phyloP scores from a whole-genome alignment of 2,888 invertebrate genomes.

The Andricus curvator region DNA sequence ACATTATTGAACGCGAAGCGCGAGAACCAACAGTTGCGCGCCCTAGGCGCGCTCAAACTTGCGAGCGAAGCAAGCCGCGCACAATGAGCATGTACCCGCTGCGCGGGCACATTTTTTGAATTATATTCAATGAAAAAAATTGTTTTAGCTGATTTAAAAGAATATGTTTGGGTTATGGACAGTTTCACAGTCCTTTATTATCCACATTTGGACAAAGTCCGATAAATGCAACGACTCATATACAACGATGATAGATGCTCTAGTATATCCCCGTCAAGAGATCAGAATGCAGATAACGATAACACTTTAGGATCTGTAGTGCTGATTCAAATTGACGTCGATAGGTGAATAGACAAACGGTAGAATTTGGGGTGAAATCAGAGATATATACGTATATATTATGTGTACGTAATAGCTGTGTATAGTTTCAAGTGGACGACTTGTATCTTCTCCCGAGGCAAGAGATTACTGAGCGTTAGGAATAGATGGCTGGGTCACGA shows the following conservation, averaged over 20 bases:
- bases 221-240: background rate
- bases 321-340: conserved; percentile 69
- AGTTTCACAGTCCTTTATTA: no score
- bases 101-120: no score
- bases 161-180: no score
- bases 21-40: no score
- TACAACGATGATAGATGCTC: conserved; percentile 29
- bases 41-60: no score
- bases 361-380: conserved; percentile 47
- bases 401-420: conserved; percentile 11
- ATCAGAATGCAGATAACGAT: conserved; percentile 62
- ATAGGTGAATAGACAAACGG: conserved; percentile 58
- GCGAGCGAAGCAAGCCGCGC: no score
- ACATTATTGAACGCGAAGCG: no score
- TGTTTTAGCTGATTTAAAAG: no score
- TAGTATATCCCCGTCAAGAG: conserved; percentile 54
- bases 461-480: conserved; percentile 67
- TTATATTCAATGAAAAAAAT: no score
- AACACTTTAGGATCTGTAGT: conserved; percentile 64
- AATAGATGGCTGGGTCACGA: conserved; percentile 66
- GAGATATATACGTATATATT: background rate
- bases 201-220: no score
- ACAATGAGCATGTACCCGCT: no score
- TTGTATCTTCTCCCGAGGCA: conserved; percentile 50
- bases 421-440: conserved; percentile 52